A percentile compares a stretch with the other conserved stretches of the same genome.
phyloP scores from a whole-genome alignment of 1,140 invertebrate genomes.

The Pentalonia nigronervosa region DNA sequence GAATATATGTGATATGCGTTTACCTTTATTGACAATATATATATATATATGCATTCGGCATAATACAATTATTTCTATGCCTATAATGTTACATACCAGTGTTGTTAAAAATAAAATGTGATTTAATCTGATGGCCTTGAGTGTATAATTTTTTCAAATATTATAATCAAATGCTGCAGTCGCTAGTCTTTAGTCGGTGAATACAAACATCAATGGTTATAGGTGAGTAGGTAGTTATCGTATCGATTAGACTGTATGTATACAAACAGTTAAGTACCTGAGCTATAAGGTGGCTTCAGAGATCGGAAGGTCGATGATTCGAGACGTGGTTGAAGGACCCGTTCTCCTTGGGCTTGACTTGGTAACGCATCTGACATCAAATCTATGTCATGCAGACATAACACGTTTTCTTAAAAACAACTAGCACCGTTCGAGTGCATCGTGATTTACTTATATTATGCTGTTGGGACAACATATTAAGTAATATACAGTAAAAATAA shows the following conservation, averaged over 20 bases:
- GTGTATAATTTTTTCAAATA: neutral
- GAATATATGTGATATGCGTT: neutral
- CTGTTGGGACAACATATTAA: neutral
- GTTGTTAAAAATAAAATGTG: neutral
- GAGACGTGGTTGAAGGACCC: neutral
- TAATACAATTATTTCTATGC: neutral
- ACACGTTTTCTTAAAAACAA: conserved; percentile 16
- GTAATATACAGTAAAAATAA: neutral
- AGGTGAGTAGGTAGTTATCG: no score
- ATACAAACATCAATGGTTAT: neutral
- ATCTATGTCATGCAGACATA: neutral
- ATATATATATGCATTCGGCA: neutral
- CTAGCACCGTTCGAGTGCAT: neutral
- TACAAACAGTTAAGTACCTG: neutral
- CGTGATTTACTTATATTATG: neutral
- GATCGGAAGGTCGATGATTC: neutral
- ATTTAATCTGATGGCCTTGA: neutral
- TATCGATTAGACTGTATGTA: neutral
- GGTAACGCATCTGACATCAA: conserved; percentile 1
- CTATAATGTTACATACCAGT: neutral
- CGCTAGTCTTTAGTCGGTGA: neutral
- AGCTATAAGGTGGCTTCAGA: neutral
- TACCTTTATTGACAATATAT: neutral
- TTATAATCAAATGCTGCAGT: neutral
- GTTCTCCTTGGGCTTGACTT: conserved; percentile 4